phyloP scores from a whole-genome alignment of 2,888 invertebrate genomes.

The Dexiosoma caninum region DNA sequence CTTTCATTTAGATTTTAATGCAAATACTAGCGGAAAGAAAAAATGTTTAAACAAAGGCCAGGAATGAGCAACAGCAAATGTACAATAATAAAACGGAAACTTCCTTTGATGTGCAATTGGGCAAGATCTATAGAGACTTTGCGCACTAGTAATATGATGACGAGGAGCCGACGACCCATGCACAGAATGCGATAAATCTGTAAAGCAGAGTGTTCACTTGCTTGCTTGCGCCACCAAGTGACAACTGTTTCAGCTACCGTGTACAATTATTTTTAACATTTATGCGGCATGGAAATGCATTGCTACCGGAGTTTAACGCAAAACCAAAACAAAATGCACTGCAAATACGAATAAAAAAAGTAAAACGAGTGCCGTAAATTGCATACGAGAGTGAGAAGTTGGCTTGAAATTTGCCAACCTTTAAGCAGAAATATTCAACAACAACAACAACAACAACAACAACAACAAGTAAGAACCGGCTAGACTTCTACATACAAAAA shows the following conservation, averaged over 20 bases:
- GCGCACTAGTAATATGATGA: slow-evolving; percentile 5
- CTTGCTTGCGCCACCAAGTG: slow-evolving; percentile 69
- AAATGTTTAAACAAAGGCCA: slow-evolving; percentile 22
- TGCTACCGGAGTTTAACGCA: slow-evolving; percentile 59
- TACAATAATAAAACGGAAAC: slow-evolving; percentile 53
- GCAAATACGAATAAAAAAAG: not conserved
- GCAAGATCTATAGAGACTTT: slow-evolving; percentile 18
- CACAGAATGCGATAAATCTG: slow-evolving; percentile 72
- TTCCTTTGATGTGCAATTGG: slow-evolving; percentile 46
- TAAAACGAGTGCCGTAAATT: not conserved
- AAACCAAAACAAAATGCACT: not conserved
- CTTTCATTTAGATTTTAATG: slow-evolving; percentile 32
- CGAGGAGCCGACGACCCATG: slow-evolving; percentile 28
- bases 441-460: slow-evolving; percentile 10
- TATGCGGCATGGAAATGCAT: slow-evolving; percentile 59
- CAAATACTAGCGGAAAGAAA: slow-evolving; percentile 29
- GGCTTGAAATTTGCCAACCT: slow-evolving; percentile 38
- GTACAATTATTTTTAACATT: slow-evolving; percentile 60
- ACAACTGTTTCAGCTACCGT: slow-evolving; percentile 78
- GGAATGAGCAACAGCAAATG: not conserved
- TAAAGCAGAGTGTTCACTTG: slow-evolving; percentile 66
- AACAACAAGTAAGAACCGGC: slow-evolving; percentile 35
- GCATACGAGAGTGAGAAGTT: not conserved
- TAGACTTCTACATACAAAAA: slow-evolving; percentile 55
- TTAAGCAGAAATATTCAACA: slow-evolving; percentile 25